Evolutionary conservation across 2,797 vertebrate species (phyloP), one percentile per base, ranked within the genome.

Genomic region (Muscicapa comitata): DNA sequence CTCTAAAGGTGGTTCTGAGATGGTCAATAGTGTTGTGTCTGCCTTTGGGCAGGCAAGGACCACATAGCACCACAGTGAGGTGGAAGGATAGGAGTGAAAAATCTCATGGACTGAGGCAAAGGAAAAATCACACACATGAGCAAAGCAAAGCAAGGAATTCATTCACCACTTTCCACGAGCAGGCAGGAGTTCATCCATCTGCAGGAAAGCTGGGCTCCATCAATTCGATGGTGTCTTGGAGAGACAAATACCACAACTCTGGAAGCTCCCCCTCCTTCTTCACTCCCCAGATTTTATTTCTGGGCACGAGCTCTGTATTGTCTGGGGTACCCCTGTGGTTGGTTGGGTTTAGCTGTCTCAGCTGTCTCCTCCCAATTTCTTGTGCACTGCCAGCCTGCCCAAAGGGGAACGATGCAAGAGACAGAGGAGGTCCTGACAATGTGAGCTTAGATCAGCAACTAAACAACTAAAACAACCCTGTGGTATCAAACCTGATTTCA

Each of bases 281-380:
- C 16, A 28, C 16, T 67, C 16, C 16, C 13, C 35, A 17, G 23
- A 21, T 68, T 55, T 61, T 20, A 42, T 17, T 28, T 31, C 40
- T 24, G 54, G n/a, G 8, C 26, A 7, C 0, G 0, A 42, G 40
- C 9, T 48, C 48, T 26, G 1, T 4, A 2, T 17, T 13, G 10
- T 28, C 25, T 61, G 40, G 31, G 40, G 20, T 7, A 28, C 16
- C 13, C 31, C 47, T 35, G 35, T 48, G 35, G 40, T 17, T n/a
- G 12, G 6, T 2, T 28, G 16, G 17, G 31, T 40, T 62, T 7
- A n/a, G 13, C 7, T 42, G 6, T 37, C 31, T 18, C 71, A 29
- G 23, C 24, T 62, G 26, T 28, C 16, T 31, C 23, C 42, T 62
- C 71, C 7, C 26, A 68, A 0, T 8, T 48, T 37, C 7, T 4